Evolutionary conservation across 64 coral and sea anemone genomes (phyloP).

Genomic region (Actinia equina): DNA sequence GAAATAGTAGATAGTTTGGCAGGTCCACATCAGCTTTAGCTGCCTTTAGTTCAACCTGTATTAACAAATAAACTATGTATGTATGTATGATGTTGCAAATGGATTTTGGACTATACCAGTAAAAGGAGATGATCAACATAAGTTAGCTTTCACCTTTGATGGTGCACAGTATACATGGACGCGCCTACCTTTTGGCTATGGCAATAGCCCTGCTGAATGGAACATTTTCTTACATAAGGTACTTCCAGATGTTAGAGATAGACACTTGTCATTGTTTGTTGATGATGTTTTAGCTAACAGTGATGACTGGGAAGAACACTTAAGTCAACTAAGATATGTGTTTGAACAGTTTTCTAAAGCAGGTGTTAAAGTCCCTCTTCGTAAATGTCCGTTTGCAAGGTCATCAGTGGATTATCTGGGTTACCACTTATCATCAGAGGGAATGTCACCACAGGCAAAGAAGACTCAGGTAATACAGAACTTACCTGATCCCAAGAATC

Average conservation of each 20-base stretch:
- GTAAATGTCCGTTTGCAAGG: too few relatives aligned
- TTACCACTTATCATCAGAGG: too few relatives aligned
- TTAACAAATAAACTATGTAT: too few relatives aligned
- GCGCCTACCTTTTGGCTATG: constrained; percentile 5
- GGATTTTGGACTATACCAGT: constrained; percentile 13
- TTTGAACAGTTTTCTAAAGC: too few relatives aligned
- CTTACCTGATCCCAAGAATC: too few relatives aligned
- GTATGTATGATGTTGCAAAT: constrained; percentile 27
- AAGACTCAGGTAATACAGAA: too few relatives aligned
- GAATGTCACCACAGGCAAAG: too few relatives aligned
- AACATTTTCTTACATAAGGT: constrained; percentile 8
- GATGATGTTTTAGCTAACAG: constrained; percentile 9
- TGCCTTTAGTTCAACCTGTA: too few relatives aligned
- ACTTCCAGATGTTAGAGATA: constrained; percentile 12
- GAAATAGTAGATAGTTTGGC: too few relatives aligned
- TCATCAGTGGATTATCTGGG: too few relatives aligned
- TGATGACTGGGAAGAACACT: constrained; percentile 20
- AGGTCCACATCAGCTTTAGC: too few relatives aligned
- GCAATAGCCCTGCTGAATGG: neutral
- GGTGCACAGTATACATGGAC: constrained; percentile 1
- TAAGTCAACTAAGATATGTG: constrained; percentile 7
- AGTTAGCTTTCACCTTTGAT: constrained; percentile 14
- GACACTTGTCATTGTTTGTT: constrained; percentile 20
- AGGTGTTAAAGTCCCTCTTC: too few relatives aligned
- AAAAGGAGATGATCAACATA: constrained; percentile 2